Percentiles rank a stretch among this genome's conserved stretches.
Evolutionary conservation across 2,888 invertebrate species (phyloP).

Genomic region (Acholoe squamosa): DNA sequence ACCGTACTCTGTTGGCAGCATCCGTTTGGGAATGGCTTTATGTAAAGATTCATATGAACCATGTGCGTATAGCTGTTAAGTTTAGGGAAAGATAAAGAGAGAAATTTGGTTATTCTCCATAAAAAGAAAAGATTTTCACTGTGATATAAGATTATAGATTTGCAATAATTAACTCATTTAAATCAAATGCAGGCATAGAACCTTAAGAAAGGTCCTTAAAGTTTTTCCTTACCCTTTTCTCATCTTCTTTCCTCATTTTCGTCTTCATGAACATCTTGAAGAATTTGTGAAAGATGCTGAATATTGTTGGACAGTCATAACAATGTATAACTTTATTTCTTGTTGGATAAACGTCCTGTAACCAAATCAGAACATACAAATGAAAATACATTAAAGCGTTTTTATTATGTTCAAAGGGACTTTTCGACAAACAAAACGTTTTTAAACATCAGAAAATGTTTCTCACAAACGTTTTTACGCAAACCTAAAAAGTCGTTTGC

Average conservation of each 20-base stretch:
- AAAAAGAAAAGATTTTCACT: not conserved
- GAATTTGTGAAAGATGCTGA: conserved; percentile 91
- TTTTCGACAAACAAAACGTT: too few species aligned
- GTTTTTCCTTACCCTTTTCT: conserved; percentile 86
- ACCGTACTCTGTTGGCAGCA: conserved; percentile 92
- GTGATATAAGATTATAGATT: not conserved
- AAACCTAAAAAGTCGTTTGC: too few species aligned
- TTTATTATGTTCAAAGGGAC: too few species aligned
- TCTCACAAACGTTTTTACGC: too few species aligned
- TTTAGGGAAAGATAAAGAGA: not conserved
- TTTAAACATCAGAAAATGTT: too few species aligned
- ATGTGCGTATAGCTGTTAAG: conserved; percentile 90
- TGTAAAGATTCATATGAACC: conserved; percentile 89
- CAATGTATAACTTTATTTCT: conserved; percentile 91
- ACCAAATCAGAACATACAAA: too few species aligned
- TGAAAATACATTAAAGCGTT: too few species aligned
- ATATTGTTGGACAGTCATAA: conserved; percentile 88
- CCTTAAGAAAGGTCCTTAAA: not conserved
- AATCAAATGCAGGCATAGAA: not conserved
- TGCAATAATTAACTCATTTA: not conserved
- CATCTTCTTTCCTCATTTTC: too few species aligned
- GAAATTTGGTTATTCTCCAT: not conserved
- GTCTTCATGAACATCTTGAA: conserved; percentile 88
- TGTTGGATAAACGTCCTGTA: conserved; percentile 89
- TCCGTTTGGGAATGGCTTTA: conserved; percentile 90